These are phyloP conservation scores for Lithophane leautieri DNA, from an alignment of 2,888 invertebrate genomes.

Conservation along the genomic window DNA sequence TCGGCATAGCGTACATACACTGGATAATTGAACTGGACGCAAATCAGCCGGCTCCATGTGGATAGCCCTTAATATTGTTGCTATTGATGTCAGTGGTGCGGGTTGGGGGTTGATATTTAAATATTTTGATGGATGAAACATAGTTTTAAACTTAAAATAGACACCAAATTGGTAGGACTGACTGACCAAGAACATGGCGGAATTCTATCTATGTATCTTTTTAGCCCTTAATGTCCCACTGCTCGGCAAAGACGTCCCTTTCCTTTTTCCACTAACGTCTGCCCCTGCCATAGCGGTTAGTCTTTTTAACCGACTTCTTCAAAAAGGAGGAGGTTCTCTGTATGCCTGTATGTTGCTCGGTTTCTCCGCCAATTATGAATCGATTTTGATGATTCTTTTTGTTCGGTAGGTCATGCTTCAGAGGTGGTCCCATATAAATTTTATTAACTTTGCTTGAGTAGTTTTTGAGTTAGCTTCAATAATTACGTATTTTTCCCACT, in stretches of 20 bases:
- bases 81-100: neutral
- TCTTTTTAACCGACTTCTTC: too few relatives aligned
- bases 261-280: neutral
- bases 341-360: too few relatives aligned
- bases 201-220: neutral
- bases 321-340: too few relatives aligned
- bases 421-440: too few relatives aligned
- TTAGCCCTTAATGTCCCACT: neutral
- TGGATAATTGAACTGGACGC: constrained; percentile 54
- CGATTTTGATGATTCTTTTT: too few relatives aligned
- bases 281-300: neutral
- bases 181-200: neutral
- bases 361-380: too few relatives aligned
- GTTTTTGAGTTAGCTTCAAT: too few relatives aligned
- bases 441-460: too few relatives aligned
- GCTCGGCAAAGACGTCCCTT: neutral
- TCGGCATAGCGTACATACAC: constrained; percentile 59
- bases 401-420: too few relatives aligned
- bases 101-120: neutral
- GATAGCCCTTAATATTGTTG: constrained; percentile 23
- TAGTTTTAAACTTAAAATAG: too few relatives aligned
- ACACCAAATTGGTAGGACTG: neutral
- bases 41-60: constrained; percentile 46
- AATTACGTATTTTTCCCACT: too few relatives aligned
- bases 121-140: neutral